Evolutionary conservation across 2,113 vertebrate species (phyloP).

Genomic region (Heterotis niloticus): DNA sequence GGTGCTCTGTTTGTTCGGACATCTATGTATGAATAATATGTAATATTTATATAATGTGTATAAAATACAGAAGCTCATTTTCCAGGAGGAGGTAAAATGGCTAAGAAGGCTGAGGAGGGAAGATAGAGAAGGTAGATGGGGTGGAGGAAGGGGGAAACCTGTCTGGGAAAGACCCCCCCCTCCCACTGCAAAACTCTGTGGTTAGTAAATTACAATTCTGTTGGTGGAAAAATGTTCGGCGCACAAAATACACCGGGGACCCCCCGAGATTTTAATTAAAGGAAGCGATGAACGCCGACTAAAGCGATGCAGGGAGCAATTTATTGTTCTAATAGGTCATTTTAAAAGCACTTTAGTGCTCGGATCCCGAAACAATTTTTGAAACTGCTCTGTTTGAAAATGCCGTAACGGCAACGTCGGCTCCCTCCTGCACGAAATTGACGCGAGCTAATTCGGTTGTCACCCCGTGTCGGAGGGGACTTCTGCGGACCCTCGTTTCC

Average conservation of each 20-base stretch:
- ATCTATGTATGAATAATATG: no score
- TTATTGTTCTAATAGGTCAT: conserved; percentile 64
- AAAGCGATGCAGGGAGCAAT: conserved; percentile 46
- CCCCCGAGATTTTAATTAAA: conserved; percentile 69
- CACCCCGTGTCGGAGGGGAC: conserved; percentile 19
- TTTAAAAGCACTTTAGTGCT: conserved; percentile 74
- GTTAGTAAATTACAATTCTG: conserved; percentile 71
- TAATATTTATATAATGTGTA: no score
- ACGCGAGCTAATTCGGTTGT: conserved; percentile 63
- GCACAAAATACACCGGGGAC: conserved; percentile 61
- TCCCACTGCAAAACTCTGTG: conserved; percentile 55
- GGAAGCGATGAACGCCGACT: conserved; percentile 66
- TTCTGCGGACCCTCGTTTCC: not conserved
- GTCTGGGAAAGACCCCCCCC: no score
- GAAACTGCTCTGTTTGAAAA: conserved; percentile 65
- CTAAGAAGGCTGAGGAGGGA: no score
- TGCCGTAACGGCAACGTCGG: conserved; percentile 62
- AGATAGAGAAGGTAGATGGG: no score
- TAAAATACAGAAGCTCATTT: conserved; percentile 62
- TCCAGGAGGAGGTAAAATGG: not conserved
- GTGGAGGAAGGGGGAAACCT: no score
- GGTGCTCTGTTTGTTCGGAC: conserved; percentile 57
- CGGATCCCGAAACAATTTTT: conserved; percentile 67
- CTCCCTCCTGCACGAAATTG: conserved; percentile 78
- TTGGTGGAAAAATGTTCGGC: conserved; percentile 30